A percentile compares a stretch with the other conserved stretches of the same genome.
These are phyloP conservation scores for Micromussa lordhowensis DNA, from an alignment of 92 coral and sea anemone species.

Conservation along the genomic window DNA sequence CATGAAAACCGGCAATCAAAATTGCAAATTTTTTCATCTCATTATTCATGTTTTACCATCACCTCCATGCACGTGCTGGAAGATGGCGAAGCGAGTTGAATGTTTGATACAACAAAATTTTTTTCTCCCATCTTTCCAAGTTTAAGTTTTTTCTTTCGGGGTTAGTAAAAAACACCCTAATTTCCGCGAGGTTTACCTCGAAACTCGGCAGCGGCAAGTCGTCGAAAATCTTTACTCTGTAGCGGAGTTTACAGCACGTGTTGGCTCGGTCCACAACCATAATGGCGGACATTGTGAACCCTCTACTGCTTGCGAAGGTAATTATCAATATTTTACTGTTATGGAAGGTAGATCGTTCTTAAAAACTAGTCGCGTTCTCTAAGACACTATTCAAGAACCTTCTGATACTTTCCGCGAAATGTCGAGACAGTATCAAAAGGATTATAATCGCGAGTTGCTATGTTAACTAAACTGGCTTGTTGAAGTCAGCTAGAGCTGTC, in stretches of 20 bases:
- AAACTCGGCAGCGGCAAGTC: not conserved
- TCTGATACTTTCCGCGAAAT: not conserved
- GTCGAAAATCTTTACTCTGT: not conserved
- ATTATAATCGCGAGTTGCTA: no score
- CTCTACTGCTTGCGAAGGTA: not conserved
- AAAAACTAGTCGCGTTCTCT: not conserved
- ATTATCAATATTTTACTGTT: not conserved
- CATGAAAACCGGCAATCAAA: no score
- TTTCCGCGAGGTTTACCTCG: not conserved
- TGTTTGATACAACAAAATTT: not conserved
- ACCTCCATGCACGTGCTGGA: not conserved
- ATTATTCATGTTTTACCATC: constrained; percentile 1
- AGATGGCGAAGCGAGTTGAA: not conserved
- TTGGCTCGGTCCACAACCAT: not conserved
- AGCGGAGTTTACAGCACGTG: not conserved
- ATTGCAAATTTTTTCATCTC: not conserved
- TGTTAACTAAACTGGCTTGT: no score
- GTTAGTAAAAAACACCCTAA: not conserved
- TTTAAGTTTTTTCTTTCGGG: not conserved
- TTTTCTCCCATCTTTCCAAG: not conserved
- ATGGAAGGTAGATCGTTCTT: not conserved
- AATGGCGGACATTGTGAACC: not conserved
- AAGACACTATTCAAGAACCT: no score
- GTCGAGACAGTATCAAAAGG: not conserved
- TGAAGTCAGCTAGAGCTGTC: no score